A percentile compares a stretch with the other conserved stretches of the same genome.
Conservation (phyloP, 1,140 invertebrate genomes). For the Rhagoletis pomonella region DNA sequence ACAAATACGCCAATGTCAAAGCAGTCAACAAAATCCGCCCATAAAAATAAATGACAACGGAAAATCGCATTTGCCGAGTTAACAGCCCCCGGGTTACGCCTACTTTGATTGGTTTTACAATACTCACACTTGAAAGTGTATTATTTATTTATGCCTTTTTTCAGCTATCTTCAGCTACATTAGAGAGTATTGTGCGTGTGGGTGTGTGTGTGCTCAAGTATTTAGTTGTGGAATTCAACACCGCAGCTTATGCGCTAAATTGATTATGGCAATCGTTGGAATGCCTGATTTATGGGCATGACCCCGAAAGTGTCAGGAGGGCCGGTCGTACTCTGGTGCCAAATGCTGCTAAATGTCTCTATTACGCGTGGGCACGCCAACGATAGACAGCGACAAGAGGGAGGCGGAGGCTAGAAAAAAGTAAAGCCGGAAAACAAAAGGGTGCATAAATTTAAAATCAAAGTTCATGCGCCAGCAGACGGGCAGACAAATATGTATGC, state of each 20-base stretch:
- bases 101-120: constrained; percentile 48
- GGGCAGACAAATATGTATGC: too few species aligned
- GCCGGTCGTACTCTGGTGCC: constrained; percentile 16
- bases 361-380: constrained; percentile 43
- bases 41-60: constrained; percentile 37
- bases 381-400: not conserved
- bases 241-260: constrained; percentile 52
- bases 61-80: not conserved
- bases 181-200: not conserved
- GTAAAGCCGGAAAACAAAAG: not conserved
- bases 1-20: not conserved
- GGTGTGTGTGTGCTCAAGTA: not conserved
- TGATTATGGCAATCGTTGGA: constrained; percentile 50
- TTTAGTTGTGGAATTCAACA: constrained; percentile 33
- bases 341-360: constrained; percentile 53
- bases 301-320: constrained; percentile 9
- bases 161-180: not conserved
- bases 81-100: constrained; percentile 41
- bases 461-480: not conserved
- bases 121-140: constrained; percentile 9
- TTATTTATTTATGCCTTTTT: constrained; percentile 30
- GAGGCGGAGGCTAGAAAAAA: too few species aligned
- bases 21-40: constrained; percentile 26
- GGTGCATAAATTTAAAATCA: constrained; percentile 54
- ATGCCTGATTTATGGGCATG: constrained; percentile 34